Evolutionary conservation across 2,888 invertebrate genomes (phyloP), one percentile per base, ranked within the genome.

Genomic region (Octonoba sinensis): DNA sequence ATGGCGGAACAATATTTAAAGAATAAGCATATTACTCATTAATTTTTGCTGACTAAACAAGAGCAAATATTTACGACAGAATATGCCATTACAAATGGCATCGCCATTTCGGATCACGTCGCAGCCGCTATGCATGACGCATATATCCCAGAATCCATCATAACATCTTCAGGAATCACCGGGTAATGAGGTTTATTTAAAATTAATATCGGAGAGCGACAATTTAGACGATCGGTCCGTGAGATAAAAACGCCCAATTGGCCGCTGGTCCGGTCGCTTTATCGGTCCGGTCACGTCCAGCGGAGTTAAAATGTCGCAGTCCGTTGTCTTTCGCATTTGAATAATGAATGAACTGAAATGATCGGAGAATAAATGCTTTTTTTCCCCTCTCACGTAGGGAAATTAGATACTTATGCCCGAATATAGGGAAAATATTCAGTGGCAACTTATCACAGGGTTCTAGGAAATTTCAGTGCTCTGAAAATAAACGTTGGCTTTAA

Each of bases 161-260:
- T 51, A 67, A 16, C 16, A 46, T 64, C 36, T 24, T 64, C 16
- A 20, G 47, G 66, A 49, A 60, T 44, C 20, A 69, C 49, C 24
- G 69, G 62, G 49, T 77, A 77, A 77, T 77, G 76, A 77, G 76
- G 69, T 77, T 77, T 69, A 77, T 77, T 77, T 77, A 77, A 77
- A 77, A 77, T 77, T 77, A 77, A 77, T 77, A 77, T 77, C 57
- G 76, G 76, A 36, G 75, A 62, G 76, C 76, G 76, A 69, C 76
- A 77, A 77, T 77, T 77, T 77, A 60, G 76, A 46, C 70, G 76
- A 77, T 77, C 76, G 76, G 62, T 8, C 73, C 54, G 49, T 75
- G 75, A 75, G 75, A 75, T 69, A 77, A 69, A 77, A 60, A 77
- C 76, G 76, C 76, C 76, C 76, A 77, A 77, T 77, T 77, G 76